These are phyloP conservation scores for Sweltsa coloradensis DNA, from an alignment of 1,140 invertebrate species.

Conservation along the genomic window DNA sequence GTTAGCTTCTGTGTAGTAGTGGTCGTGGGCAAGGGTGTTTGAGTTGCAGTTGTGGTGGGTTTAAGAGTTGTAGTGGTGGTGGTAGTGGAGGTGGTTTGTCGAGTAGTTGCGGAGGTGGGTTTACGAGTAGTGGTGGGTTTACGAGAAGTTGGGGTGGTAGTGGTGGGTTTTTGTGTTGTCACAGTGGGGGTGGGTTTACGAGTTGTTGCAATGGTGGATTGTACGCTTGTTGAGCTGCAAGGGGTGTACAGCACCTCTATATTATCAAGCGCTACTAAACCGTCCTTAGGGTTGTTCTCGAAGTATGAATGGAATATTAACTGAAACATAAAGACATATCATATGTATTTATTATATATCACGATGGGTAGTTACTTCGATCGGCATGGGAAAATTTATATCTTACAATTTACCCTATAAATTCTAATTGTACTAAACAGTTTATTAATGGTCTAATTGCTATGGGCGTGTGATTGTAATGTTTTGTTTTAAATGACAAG, in stretches of 20 bases:
- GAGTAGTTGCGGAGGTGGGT: not conserved
- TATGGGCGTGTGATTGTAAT: too few relatives aligned
- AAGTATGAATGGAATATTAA: constrained; percentile 19
- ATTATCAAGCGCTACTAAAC: constrained; percentile 20
- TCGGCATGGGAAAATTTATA: too few relatives aligned
- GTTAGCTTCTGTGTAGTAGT: too few relatives aligned
- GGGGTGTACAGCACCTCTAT: constrained; percentile 17
- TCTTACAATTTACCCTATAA: too few relatives aligned
- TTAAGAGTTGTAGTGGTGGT: not conserved
- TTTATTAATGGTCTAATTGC: too few relatives aligned
- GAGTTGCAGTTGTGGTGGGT: too few relatives aligned
- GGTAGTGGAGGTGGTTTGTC: not conserved
- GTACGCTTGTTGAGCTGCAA: constrained; percentile 8
- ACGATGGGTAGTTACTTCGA: too few relatives aligned
- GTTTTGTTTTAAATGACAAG: too few relatives aligned
- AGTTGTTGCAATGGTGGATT: not conserved
- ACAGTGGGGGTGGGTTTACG: not conserved
- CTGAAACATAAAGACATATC: too few relatives aligned
- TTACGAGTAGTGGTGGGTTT: not conserved
- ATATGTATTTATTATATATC: too few relatives aligned
- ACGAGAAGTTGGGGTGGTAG: not conserved
- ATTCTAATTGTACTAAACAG: too few relatives aligned
- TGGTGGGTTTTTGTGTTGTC: not conserved
- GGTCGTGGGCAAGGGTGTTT: too few relatives aligned
- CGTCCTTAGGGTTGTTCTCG: constrained; percentile 9